Conservation (phyloP, 2,113 vertebrate genomes). For the Agapornis roseicollis region DNA sequence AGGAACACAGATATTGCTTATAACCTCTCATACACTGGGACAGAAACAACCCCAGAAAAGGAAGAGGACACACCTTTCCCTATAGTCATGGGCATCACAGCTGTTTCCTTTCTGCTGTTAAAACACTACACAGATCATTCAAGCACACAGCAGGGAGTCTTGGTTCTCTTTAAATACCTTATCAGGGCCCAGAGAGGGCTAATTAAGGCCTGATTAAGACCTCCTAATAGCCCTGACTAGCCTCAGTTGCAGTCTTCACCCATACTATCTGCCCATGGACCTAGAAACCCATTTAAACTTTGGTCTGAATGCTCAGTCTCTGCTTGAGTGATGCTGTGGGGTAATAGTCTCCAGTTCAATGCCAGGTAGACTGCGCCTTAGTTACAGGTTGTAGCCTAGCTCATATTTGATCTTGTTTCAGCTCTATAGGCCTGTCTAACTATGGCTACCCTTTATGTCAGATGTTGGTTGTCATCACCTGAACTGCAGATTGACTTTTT, state of each 20-base stretch:
- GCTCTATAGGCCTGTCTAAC: fast-evolving
- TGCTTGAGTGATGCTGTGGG: fast-evolving
- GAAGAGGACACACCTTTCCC: conserved; percentile 59
- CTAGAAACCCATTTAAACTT: not conserved
- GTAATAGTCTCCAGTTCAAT: fast-evolving
- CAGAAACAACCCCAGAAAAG: not conserved
- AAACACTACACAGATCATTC: not conserved
- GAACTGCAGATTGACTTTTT: not conserved
- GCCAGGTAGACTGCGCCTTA: not conserved
- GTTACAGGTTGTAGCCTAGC: fast-evolving
- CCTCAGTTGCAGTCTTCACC: not conserved
- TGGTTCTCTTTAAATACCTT: not conserved
- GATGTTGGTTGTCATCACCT: not conserved
- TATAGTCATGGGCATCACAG: not conserved
- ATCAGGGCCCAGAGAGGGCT: not conserved
- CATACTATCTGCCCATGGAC: not conserved
- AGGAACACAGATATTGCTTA: not conserved
- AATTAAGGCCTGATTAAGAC: not conserved
- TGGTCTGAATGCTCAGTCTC: fast-evolving
- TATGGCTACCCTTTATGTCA: fast-evolving
- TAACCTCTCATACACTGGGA: not conserved
- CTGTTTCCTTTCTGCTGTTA: conserved; percentile 2
- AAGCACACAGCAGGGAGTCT: not conserved
- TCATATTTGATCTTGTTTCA: fast-evolving
- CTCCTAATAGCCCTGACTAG: not conserved